Percentiles rank a stretch among this genome's conserved stretches.
Evolutionary conservation across 1,140 invertebrate species (phyloP).

Genomic region (Mactra quadrangularis): DNA sequence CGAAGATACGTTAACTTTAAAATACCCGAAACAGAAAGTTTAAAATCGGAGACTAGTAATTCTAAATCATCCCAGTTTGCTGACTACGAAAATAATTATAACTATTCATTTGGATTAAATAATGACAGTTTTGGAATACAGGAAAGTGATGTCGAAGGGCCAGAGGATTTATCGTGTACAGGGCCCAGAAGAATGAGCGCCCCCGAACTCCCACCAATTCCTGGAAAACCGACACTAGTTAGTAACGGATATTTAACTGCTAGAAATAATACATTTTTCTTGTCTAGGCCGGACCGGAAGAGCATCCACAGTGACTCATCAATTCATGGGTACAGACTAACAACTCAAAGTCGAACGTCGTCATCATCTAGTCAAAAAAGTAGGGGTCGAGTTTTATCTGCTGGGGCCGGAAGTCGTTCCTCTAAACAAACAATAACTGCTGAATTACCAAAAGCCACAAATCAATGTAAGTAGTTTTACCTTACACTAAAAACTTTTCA

Average conservation of each 20-base stretch:
- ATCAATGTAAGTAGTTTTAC: background rate
- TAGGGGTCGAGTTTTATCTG: constrained; percentile 32
- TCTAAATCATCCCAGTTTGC: background rate
- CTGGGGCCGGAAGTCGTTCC: constrained; percentile 57
- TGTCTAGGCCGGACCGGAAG: background rate
- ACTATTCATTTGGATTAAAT: constrained; percentile 10
- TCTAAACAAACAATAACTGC: constrained; percentile 20
- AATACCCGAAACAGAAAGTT: constrained; percentile 12
- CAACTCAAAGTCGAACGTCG: constrained; percentile 33
- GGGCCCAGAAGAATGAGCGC: constrained; percentile 66
- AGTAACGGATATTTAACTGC: constrained; percentile 19
- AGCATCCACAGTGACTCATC: constrained; percentile 54
- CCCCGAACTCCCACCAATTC: constrained; percentile 68
- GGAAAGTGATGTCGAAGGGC: background rate
- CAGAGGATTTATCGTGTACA: background rate
- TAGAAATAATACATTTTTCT: constrained; percentile 25
- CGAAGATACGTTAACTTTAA: constrained; percentile 7
- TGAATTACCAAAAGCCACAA: constrained; percentile 2
- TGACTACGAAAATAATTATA: background rate
- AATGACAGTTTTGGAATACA: background rate
- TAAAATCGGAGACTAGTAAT: background rate
- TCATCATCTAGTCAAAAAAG: constrained; percentile 41
- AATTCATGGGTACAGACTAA: constrained; percentile 5
- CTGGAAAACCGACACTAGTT: constrained; percentile 37
- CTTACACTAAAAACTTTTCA: too few relatives aligned